Percentiles rank a stretch among this genome's conserved stretches.
These are phyloP conservation scores for Drosophila novamexicana DNA, from an alignment of 1,140 invertebrate species.

Conservation along the genomic window DNA sequence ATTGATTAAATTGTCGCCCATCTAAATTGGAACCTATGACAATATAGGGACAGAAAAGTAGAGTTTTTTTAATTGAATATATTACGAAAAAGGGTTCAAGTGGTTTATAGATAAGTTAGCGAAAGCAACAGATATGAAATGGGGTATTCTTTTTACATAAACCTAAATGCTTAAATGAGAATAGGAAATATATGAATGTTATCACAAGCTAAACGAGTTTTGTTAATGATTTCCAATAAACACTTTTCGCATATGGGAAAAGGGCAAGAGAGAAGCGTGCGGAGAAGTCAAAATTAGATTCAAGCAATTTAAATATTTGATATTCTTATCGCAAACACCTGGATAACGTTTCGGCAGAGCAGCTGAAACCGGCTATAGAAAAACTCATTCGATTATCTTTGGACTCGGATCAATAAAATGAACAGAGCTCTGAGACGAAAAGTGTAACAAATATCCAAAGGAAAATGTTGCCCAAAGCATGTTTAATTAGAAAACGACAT, in stretches of 20 bases:
- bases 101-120: constrained; percentile 18
- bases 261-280: not conserved
- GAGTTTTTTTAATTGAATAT: constrained; percentile 37
- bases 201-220: constrained; percentile 7
- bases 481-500: constrained; percentile 77
- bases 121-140: constrained; percentile 25
- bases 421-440: constrained; percentile 19
- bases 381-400: constrained; percentile 16
- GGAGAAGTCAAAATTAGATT: constrained; percentile 1
- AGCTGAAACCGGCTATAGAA: constrained; percentile 18
- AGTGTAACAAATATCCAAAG: constrained; percentile 63
- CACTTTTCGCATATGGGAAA: too few species aligned
- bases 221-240: not conserved
- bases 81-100: not conserved
- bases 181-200: constrained; percentile 2
- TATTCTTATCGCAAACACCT: constrained; percentile 11
- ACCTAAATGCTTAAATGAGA: constrained; percentile 3
- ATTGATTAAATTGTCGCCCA: constrained; percentile 10
- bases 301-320: constrained; percentile 23
- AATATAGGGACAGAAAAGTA: constrained; percentile 12
- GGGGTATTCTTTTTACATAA: constrained; percentile 1
- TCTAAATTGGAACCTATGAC: constrained; percentile 8
- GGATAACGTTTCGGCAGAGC: not conserved
- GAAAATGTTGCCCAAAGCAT: constrained; percentile 22
- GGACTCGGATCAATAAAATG: constrained; percentile 26